phyloP scores from a whole-genome alignment of 2,797 vertebrate species.

The Tympanoctomys barrerae region DNA sequence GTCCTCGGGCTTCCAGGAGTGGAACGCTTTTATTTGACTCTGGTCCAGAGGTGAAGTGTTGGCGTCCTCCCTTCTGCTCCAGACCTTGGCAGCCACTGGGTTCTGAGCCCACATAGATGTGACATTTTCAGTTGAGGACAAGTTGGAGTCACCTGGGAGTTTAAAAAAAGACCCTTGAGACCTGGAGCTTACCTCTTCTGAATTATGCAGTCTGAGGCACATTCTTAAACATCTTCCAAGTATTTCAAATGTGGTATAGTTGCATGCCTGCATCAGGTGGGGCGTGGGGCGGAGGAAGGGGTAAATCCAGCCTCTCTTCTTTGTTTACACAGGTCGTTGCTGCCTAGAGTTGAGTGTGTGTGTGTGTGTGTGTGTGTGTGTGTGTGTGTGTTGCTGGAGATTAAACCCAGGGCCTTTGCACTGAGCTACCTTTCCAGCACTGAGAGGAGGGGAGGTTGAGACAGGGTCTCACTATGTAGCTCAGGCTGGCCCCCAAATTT shows the following conservation, averaged over 20 bases:
- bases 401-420: too few relatives aligned
- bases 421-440: too few relatives aligned
- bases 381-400: too few relatives aligned
- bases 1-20: conserved; percentile 23
- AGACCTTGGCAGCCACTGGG: not conserved
- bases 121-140: not conserved
- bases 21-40: not conserved
- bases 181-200: not conserved
- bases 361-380: too few relatives aligned
- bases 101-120: not conserved
- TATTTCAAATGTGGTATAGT: not conserved
- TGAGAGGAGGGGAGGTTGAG: too few relatives aligned
- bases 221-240: not conserved
- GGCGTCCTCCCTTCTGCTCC: not conserved
- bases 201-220: not conserved
- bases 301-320: not conserved
- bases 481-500: not conserved
- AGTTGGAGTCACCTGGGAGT: not conserved
- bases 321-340: conserved; percentile 2
- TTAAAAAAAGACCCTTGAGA: not conserved
- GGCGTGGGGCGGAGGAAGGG: not conserved
- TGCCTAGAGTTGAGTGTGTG: not conserved
- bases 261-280: not conserved
- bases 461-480: too few relatives aligned
- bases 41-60: not conserved